These are phyloP conservation scores for Scaptomyza parva DNA, from an alignment of 2,888 invertebrate species.

Conservation along the genomic window DNA sequence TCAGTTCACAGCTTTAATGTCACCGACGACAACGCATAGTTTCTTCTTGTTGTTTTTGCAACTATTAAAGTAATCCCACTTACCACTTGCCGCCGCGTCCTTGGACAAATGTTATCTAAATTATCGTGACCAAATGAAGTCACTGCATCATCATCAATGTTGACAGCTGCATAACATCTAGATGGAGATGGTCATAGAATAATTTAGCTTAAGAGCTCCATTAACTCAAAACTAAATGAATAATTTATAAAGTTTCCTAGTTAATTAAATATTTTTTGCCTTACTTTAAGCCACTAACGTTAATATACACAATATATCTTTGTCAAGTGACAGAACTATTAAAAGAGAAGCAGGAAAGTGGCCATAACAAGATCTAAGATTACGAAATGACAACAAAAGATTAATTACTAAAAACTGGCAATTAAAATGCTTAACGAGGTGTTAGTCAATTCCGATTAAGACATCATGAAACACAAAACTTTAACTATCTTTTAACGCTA, in stretches of 20 bases:
- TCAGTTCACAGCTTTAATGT: slow-evolving; percentile 58
- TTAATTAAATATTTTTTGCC: neutral
- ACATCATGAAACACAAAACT: neutral
- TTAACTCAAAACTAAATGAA: slow-evolving; percentile 37
- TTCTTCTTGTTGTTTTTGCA: slow-evolving; percentile 38
- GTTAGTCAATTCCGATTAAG: slow-evolving; percentile 3
- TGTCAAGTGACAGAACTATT: neutral
- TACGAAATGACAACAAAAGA: neutral
- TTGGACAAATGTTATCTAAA: slow-evolving; percentile 25
- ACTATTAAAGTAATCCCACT: slow-evolving; percentile 50
- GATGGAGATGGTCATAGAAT: slow-evolving; percentile 1
- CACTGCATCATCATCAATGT: slow-evolving; percentile 32
- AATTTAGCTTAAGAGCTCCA: slow-evolving; percentile 9
- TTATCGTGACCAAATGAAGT: slow-evolving; percentile 15
- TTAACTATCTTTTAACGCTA: slow-evolving; percentile 4
- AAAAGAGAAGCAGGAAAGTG: neutral
- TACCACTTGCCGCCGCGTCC: slow-evolving; percentile 37
- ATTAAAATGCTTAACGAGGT: slow-evolving; percentile 6
- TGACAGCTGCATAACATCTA: slow-evolving; percentile 16
- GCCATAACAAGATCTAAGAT: neutral
- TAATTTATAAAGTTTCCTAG: slow-evolving; percentile 44
- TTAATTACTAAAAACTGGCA: slow-evolving; percentile 7
- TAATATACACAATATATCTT: neutral
- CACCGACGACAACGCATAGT: slow-evolving; percentile 30
- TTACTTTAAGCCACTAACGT: slow-evolving; percentile 2